A percentile compares a stretch with the other conserved stretches of the same genome.
phyloP scores from a whole-genome alignment of 2,888 invertebrate species.

The Lasioglossum villosulum region DNA sequence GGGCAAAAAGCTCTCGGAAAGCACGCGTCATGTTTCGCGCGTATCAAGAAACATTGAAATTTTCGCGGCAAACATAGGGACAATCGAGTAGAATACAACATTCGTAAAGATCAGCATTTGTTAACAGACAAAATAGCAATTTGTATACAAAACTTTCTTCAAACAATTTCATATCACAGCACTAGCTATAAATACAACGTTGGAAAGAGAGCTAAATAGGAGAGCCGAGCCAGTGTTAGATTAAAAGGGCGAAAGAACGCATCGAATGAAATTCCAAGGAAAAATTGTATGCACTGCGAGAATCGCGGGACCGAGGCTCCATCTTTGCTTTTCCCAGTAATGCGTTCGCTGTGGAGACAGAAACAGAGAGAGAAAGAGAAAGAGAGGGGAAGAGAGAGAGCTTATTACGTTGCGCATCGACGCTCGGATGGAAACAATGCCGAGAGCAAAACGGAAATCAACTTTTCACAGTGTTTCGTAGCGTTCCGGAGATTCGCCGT shows the following conservation, averaged over 20 bases:
- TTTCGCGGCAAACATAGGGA: constrained; percentile 53
- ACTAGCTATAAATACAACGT: constrained; percentile 69
- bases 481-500: constrained; percentile 28
- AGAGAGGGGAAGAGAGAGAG: constrained; percentile 58
- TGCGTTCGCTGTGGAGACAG: constrained; percentile 35
- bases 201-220: constrained; percentile 63
- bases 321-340: constrained; percentile 56
- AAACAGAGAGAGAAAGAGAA: neutral
- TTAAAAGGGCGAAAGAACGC: constrained; percentile 37
- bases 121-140: constrained; percentile 66
- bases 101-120: constrained; percentile 65
- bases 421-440: constrained; percentile 47
- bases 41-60: constrained; percentile 48
- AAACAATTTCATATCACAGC: constrained; percentile 76
- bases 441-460: constrained; percentile 52
- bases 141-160: constrained; percentile 61
- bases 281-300: constrained; percentile 49
- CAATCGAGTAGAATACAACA: constrained; percentile 62
- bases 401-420: constrained; percentile 68
- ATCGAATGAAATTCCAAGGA: constrained; percentile 33
- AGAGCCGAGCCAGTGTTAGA: constrained; percentile 57
- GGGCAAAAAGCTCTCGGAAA: constrained; percentile 62
- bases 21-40: constrained; percentile 40
- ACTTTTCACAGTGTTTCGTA: constrained; percentile 11
- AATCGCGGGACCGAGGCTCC: constrained; percentile 68